These are phyloP conservation scores for Mus minutoides DNA, from an alignment of 2,797 vertebrate species.

Conservation along the genomic window DNA sequence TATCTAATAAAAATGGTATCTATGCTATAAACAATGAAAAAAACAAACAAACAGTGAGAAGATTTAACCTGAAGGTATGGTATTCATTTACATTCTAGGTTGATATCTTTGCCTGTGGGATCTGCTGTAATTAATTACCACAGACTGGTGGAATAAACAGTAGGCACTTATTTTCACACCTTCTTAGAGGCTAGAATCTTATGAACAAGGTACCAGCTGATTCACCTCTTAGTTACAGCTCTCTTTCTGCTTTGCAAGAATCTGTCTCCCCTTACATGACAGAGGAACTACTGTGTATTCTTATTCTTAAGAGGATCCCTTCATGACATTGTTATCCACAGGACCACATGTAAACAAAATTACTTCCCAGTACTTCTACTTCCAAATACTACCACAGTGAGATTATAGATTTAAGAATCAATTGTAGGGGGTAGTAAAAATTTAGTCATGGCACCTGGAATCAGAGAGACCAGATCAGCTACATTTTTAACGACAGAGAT, in stretches of 20 bases:
- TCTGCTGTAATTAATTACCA: background rate
- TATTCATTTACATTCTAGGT: background rate
- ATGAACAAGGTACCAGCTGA: background rate
- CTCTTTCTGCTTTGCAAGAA: background rate
- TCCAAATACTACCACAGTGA: background rate
- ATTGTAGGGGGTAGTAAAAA: background rate
- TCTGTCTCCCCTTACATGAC: background rate
- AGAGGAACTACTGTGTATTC: background rate
- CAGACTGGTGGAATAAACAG: background rate
- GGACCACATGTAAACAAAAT: background rate
- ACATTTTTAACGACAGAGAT: background rate
- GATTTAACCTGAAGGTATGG: background rate
- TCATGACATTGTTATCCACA: background rate
- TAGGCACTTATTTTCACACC: background rate
- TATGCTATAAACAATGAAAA: too few relatives aligned
- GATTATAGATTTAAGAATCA: background rate
- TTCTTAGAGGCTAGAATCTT: background rate
- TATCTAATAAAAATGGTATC: too few relatives aligned
- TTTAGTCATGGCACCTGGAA: background rate
- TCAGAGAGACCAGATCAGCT: background rate
- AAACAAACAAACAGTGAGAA: background rate
- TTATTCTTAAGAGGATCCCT: background rate
- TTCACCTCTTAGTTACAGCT: background rate
- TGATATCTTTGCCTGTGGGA: background rate
- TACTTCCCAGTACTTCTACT: background rate